Evolutionary conservation across 2,113 vertebrate species (phyloP).

Genomic region (human (Homo sapiens)): DNA sequence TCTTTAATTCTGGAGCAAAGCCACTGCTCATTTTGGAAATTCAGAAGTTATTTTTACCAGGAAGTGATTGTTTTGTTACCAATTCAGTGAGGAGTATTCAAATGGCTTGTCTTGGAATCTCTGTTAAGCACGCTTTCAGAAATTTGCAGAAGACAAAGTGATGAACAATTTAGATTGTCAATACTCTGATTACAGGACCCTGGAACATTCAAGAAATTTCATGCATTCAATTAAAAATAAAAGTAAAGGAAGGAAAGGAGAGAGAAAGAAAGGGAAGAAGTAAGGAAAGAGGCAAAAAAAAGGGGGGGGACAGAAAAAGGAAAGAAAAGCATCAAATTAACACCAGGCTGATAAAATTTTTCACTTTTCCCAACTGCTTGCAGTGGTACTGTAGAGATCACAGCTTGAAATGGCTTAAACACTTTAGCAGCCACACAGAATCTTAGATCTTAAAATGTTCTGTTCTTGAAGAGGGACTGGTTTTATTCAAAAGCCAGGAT

Average conservation of each 20-base stretch:
- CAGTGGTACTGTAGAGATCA: not conserved
- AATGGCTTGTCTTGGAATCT: not conserved
- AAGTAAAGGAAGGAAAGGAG: not conserved
- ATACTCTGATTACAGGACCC: not conserved
- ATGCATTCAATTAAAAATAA: not conserved
- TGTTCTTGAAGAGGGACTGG: not conserved
- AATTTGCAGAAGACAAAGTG: constrained; percentile 4
- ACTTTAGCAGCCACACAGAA: not conserved
- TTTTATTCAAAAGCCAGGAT: not conserved
- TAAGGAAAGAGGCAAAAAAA: not conserved
- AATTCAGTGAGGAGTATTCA: not conserved
- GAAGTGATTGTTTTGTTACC: not conserved
- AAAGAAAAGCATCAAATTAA: not conserved
- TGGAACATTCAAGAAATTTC: not conserved
- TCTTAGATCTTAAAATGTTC: constrained; percentile 12
- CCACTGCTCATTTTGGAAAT: not conserved
- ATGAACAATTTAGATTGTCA: not conserved
- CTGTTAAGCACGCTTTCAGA: not conserved
- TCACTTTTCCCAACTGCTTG: not conserved
- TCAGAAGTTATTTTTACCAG: constrained; percentile 3
- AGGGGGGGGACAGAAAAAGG: not conserved
- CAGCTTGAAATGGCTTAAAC: not conserved
- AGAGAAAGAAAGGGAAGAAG: not conserved
- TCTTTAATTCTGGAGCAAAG: not conserved
- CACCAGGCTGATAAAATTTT: not conserved